Base-by-base conservation (phyloP, 2,113 vertebrate genomes). In the Corydoras sp. region DNA sequence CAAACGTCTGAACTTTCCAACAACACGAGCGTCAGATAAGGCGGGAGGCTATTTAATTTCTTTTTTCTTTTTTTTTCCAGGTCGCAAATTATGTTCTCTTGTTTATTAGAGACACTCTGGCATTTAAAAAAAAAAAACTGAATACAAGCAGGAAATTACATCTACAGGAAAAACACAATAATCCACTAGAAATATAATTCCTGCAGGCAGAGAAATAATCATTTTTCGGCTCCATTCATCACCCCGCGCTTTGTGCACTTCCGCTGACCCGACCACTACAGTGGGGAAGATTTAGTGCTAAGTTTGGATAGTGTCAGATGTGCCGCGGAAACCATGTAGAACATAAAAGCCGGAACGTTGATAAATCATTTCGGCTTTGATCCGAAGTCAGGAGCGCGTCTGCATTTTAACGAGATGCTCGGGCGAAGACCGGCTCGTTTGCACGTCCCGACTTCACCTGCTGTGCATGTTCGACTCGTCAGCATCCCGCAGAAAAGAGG, bases 71-170 rank as follows among this genome's bases (percentile, higher is more conserved):
- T n/a, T n/a, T 43, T 43, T 43, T 43, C 7, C 35, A 43, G 35
- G 35, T 8, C 3, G 14, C 48, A 76, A 72, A 67, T 72, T 49
- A 72, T 65, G 75, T 68, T 69, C 29, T 49, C 51, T 54, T 24
- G 30, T 69, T 76, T 77, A 76, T 80, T 81, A 76, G 71, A 32
- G 10, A 58, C 10, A 65, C 55, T 53, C 31, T 56, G 68, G 75
- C 73, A 74, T 72, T 76, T 78, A 24, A 24, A 24, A 24, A 24
- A 24, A 24, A 30, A 72, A 72, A 61, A 68, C 11, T 71, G 66
- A 62, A 56, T 58, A 54, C 62, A 35, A 54, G 49, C 56, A 65
- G 54, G 32, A 61, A 72, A 69, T 77, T 24, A 55, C 53, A 73
- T 13, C 71, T 64, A 59, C 29, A 68, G 54, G n/a, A n/a, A 62